These are phyloP conservation scores for Paraplagusia blochii DNA, from an alignment of 2,113 vertebrate species.

Conservation along the genomic window DNA sequence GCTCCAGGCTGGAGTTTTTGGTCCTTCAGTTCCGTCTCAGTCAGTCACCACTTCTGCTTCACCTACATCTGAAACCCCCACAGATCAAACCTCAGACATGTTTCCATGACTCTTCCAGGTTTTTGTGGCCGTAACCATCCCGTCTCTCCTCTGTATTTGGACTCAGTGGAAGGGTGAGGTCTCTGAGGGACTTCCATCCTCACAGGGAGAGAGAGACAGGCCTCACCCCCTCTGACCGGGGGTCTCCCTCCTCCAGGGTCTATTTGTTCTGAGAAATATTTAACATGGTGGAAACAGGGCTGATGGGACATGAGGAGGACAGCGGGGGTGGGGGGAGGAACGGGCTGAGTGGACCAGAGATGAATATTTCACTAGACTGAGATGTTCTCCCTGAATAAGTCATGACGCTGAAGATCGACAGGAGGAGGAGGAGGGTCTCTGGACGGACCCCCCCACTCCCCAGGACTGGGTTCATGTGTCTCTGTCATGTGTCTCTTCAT, in stretches of 20 bases:
- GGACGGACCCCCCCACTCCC: too few species aligned
- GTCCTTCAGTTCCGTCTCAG: too few species aligned
- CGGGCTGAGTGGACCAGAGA: slow-evolving; percentile 67
- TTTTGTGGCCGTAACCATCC: too few species aligned
- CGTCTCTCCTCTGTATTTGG: too few species aligned
- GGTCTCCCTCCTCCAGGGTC: slow-evolving; percentile 59
- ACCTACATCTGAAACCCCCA: too few species aligned
- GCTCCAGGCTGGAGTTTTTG: too few species aligned
- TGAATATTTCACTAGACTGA: slow-evolving; percentile 85
- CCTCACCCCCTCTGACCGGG: slow-evolving; percentile 41
- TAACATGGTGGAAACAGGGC: slow-evolving; percentile 78
- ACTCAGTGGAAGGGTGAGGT: too few species aligned
- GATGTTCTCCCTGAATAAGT: slow-evolving; percentile 88
- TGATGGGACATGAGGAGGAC: slow-evolving; percentile 70
- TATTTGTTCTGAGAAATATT: slow-evolving; percentile 90
- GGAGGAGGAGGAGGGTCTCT: slow-evolving; percentile 70
- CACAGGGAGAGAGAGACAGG: slow-evolving; percentile 4
- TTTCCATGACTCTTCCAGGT: too few species aligned
- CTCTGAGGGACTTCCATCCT: slow-evolving; percentile 70
- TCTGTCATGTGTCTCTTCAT: slow-evolving; percentile 7
- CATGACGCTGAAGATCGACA: slow-evolving; percentile 80
- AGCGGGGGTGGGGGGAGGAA: slow-evolving; percentile 70
- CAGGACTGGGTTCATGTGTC: too few species aligned
- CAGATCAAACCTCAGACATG: too few species aligned
- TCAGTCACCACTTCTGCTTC: too few species aligned